Conservation (phyloP, 1,140 invertebrate species). For the Ceratoteleas bidentatus region DNA sequence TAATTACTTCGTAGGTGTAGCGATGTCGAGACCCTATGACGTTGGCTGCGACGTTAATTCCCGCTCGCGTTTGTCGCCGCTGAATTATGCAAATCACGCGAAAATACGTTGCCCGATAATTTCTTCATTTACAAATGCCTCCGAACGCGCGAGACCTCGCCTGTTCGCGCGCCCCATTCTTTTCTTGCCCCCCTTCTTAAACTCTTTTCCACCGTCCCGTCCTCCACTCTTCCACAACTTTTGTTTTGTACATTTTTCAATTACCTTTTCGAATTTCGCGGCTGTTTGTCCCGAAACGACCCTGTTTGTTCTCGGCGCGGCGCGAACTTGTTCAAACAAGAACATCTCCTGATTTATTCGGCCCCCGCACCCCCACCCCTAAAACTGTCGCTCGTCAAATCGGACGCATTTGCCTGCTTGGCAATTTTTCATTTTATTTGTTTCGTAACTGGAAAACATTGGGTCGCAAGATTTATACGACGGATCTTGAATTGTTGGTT, state of each 20-base stretch:
- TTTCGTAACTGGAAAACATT: constrained; percentile 52
- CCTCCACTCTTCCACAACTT: too few relatives aligned
- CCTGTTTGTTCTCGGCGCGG: constrained; percentile 51
- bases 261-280: constrained; percentile 17
- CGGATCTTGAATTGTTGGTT: constrained; percentile 49
- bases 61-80: constrained; percentile 55
- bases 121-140: constrained; percentile 54
- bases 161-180: neutral
- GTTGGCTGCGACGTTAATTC: constrained; percentile 63
- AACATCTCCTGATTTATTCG: constrained; percentile 59
- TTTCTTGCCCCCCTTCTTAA: neutral
- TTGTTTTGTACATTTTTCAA: neutral
- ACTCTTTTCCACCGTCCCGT: too few relatives aligned
- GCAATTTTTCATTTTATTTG: constrained; percentile 53
- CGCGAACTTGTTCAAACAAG: constrained; percentile 63
- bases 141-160: neutral
- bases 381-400: constrained; percentile 49
- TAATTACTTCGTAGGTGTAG: constrained; percentile 71
- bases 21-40: constrained; percentile 60
- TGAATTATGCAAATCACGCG: constrained; percentile 63
- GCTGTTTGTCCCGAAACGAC: constrained; percentile 27
- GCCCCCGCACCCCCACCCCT: constrained; percentile 3
- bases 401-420: constrained; percentile 43
- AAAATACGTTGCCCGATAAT: constrained; percentile 56
- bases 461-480: constrained; percentile 53